phyloP scores from a whole-genome alignment of 2,113 vertebrate genomes.

The Xiphorhynchus elegans region DNA sequence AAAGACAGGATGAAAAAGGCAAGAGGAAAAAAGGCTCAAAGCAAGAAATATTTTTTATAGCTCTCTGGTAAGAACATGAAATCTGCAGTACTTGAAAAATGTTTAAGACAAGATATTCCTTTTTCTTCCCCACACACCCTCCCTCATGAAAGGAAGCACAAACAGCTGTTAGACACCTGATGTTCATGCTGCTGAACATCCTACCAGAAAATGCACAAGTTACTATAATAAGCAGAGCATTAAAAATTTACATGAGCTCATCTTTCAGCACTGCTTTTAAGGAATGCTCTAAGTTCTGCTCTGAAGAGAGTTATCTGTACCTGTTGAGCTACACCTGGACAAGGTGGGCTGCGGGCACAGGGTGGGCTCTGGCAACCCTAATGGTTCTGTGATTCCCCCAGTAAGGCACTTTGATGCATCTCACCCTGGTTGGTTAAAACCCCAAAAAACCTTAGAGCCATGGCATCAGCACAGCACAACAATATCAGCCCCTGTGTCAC shows the following conservation, averaged over 20 bases:
- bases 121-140: background rate
- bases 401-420: background rate
- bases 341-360: background rate
- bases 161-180: constrained; percentile 8
- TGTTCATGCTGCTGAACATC: background rate
- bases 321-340: background rate
- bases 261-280: constrained; percentile 3
- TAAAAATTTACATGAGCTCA: background rate
- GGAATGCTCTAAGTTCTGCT: background rate
- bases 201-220: background rate
- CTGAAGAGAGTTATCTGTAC: background rate
- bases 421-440: background rate
- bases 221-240: background rate
- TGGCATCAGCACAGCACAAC: background rate
- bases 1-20: too few species aligned
- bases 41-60: background rate
- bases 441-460: background rate
- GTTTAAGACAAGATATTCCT: background rate
- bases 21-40: background rate
- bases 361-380: background rate
- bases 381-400: background rate
- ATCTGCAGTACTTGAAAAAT: background rate
- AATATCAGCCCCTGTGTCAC: background rate
- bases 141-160: background rate
- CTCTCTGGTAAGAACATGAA: background rate